These are phyloP conservation scores for Coendou prehensilis DNA, from an alignment of 2,797 vertebrate genomes.

Conservation along the genomic window DNA sequence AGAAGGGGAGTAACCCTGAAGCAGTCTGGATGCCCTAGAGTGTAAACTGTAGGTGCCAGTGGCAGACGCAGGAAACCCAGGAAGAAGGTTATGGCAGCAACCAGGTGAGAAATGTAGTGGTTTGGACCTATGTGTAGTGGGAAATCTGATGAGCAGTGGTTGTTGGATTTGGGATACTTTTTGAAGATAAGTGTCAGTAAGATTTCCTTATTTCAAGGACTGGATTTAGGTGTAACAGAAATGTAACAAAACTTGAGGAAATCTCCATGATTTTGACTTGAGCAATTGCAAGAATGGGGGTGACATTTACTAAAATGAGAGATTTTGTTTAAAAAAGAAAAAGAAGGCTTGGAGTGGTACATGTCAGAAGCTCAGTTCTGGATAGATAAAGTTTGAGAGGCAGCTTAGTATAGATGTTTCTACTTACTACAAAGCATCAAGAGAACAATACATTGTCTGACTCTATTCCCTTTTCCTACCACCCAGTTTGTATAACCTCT, in stretches of 20 bases:
- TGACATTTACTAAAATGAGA: constrained; percentile 1
- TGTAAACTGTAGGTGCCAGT: not conserved
- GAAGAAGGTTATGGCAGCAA: not conserved
- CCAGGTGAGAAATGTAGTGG: not conserved
- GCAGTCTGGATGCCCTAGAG: not conserved
- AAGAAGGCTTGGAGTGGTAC: not conserved
- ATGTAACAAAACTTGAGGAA: not conserved
- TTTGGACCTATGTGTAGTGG: not conserved
- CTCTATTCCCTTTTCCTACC: not conserved
- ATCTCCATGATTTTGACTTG: not conserved
- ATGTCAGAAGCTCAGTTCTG: not conserved
- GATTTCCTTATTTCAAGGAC: not conserved
- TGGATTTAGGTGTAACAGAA: not conserved
- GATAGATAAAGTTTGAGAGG: not conserved
- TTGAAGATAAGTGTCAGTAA: constrained; percentile 3
- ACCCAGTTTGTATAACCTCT: constrained; percentile 42
- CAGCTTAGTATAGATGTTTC: not conserved
- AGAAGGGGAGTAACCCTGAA: not conserved
- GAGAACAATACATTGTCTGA: not conserved
- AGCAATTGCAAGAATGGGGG: not conserved
- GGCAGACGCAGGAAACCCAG: not conserved
- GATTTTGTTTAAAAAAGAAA: not conserved
- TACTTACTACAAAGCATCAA: not conserved
- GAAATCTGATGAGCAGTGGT: not conserved
- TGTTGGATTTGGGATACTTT: not conserved